Conservation (phyloP, 2,888 invertebrate species). For the Agrenia bidenticulata region DNA sequence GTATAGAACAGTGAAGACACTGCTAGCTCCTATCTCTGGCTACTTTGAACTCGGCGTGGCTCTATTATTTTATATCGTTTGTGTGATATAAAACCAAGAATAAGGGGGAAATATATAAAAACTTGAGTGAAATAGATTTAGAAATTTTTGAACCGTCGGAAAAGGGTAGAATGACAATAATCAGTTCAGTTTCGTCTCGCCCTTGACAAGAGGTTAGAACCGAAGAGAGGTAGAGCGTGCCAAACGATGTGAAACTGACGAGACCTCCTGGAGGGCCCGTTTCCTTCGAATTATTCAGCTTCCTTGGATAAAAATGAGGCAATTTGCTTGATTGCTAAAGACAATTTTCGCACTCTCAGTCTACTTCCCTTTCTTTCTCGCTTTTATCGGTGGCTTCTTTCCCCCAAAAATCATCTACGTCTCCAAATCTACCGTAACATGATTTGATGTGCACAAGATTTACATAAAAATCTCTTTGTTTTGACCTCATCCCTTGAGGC, state of each 20-base stretch:
- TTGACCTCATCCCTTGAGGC: not conserved
- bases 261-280: conserved; percentile 47
- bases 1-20: not conserved
- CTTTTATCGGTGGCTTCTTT: conserved; percentile 1
- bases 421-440: not conserved
- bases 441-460: not conserved
- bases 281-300: conserved; percentile 49
- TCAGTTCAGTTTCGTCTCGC: conserved; percentile 34
- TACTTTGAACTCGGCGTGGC: conserved; percentile 1
- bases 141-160: conserved; percentile 7
- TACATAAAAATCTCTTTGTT: not conserved
- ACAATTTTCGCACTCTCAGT: conserved; percentile 41
- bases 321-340: conserved; percentile 42
- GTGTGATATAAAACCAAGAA: too few species aligned
- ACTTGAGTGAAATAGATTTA: conserved; percentile 1
- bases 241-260: conserved; percentile 52
- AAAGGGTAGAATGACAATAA: conserved; percentile 31
- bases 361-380: conserved; percentile 7
- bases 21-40: not conserved
- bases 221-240: conserved; percentile 47
- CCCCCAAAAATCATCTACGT: conserved; percentile 8
- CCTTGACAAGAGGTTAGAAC: conserved; percentile 26
- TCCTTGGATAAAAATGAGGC: conserved; percentile 41
- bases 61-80: too few species aligned
- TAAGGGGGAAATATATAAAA: not conserved